Conservation (phyloP, 2,113 vertebrate species). For the Cyanoderma ruficeps region DNA sequence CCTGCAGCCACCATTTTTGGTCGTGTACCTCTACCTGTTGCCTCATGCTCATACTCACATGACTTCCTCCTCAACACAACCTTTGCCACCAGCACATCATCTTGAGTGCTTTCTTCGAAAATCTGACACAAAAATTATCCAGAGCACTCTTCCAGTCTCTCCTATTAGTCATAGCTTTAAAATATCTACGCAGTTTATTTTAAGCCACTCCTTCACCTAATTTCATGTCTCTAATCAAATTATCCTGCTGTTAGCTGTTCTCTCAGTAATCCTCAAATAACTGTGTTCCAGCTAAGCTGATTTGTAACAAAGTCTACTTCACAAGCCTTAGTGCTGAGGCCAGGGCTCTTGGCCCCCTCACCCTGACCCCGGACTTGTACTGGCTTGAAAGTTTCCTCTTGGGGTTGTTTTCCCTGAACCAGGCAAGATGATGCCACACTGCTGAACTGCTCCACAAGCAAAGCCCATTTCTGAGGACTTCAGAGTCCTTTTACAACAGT, state of each 20-base stretch:
- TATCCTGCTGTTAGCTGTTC: conserved; percentile 27
- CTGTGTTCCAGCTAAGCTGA: conserved; percentile 55
- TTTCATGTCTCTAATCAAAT: conserved; percentile 51
- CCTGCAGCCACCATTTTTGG: background rate
- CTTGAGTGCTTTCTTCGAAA: conserved; percentile 26
- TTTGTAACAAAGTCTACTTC: conserved; percentile 44
- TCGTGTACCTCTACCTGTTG: background rate
- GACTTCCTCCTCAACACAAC: background rate
- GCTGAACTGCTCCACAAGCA: background rate
- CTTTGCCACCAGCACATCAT: background rate
- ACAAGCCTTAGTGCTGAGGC: background rate
- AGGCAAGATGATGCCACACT: background rate
- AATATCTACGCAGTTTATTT: conserved; percentile 53
- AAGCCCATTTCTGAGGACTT: background rate
- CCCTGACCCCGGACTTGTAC: background rate
- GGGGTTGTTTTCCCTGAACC: background rate
- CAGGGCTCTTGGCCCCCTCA: background rate
- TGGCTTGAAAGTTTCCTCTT: background rate
- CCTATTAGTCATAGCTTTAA: conserved; percentile 35
- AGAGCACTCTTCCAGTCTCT: background rate
- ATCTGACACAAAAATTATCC: background rate
- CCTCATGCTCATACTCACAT: background rate
- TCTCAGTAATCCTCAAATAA: conserved; percentile 11
- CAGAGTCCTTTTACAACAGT: background rate
- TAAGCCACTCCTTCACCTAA: conserved; percentile 26